These are phyloP conservation scores for Scomber scombrus DNA, from an alignment of 2,113 vertebrate genomes.

Conservation along the genomic window DNA sequence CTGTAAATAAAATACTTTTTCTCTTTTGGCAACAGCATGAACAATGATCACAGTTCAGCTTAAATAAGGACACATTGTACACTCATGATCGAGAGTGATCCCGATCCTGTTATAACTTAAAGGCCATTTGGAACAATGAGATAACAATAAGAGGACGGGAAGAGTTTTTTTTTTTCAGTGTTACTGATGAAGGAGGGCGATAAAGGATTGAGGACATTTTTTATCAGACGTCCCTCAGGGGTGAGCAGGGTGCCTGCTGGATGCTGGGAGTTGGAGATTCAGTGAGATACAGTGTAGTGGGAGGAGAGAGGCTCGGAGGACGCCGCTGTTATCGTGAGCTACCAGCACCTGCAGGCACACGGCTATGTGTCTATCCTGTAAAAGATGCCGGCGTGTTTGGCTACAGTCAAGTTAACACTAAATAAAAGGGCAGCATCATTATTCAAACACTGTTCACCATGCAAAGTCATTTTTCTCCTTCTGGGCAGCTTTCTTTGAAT, in stretches of 20 bases:
- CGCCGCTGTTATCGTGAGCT: conserved; percentile 47
- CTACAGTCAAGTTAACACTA: conserved; percentile 29
- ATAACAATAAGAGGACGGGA: conserved; percentile 51
- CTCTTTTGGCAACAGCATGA: conserved; percentile 1
- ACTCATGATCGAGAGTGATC: conserved; percentile 26
- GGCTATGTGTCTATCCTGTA: conserved; percentile 15
- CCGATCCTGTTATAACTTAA: conserved; percentile 34
- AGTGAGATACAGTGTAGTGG: conserved; percentile 47
- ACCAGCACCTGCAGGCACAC: conserved; percentile 36
- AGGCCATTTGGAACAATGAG: conserved; percentile 47
- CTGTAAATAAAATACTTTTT: background rate
- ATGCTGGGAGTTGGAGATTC: conserved; percentile 33
- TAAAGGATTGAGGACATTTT: conserved; percentile 62
- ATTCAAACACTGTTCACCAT: conserved; percentile 12
- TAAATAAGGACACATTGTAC: background rate
- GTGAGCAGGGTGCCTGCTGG: conserved; percentile 29
- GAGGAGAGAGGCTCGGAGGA: conserved; percentile 55
- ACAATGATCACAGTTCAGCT: conserved; percentile 15
- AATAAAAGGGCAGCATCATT: conserved; percentile 26
- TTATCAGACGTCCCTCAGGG: conserved; percentile 42
- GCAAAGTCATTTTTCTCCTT: conserved; percentile 1
- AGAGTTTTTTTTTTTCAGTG: conserved; percentile 29
- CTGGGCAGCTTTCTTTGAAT: background rate
- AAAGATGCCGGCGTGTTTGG: conserved; percentile 14
- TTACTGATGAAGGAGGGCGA: conserved; percentile 57